A percentile compares a stretch with the other conserved stretches of the same genome.
Evolutionary conservation across 2,888 invertebrate species (phyloP).

Genomic region (Chymomyza caudatula): DNA sequence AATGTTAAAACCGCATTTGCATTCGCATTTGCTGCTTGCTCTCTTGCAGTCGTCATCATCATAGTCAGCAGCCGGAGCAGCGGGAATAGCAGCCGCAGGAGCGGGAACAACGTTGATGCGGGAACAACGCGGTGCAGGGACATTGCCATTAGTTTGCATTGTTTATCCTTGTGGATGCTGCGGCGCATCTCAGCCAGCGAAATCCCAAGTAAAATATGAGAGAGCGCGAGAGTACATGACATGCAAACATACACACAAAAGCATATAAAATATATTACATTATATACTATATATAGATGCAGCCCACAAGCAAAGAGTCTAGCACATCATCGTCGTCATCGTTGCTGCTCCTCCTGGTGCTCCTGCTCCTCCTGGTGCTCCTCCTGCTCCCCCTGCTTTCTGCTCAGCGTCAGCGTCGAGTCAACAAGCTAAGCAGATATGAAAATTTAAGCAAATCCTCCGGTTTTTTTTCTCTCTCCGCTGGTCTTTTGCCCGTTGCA

Average conservation of each 20-base stretch:
- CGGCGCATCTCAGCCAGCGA: constrained; percentile 8
- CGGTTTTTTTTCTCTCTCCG: background rate
- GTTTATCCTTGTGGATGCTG: constrained; percentile 19
- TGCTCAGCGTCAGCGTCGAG: background rate
- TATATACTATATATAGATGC: background rate
- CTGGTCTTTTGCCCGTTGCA: constrained; percentile 15
- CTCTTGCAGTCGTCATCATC: background rate
- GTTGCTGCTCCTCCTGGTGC: background rate
- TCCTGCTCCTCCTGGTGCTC: background rate
- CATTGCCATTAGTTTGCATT: constrained; percentile 19
- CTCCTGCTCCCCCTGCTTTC: too few relatives aligned
- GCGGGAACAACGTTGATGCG: background rate
- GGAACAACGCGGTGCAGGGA: background rate
- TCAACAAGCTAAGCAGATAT: constrained; percentile 2
- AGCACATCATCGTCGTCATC: background rate
- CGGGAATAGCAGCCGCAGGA: background rate
- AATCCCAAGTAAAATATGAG: constrained; percentile 21
- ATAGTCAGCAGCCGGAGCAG: background rate
- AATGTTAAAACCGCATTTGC: constrained; percentile 68
- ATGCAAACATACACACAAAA: background rate
- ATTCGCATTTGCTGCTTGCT: constrained; percentile 59
- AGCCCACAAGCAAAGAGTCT: background rate
- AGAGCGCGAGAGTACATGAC: background rate
- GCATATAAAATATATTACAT: background rate
- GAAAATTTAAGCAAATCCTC: constrained; percentile 28